These are phyloP conservation scores for Darevskia nairensis DNA, from an alignment of 2,797 vertebrate species.

Conservation along the genomic window DNA sequence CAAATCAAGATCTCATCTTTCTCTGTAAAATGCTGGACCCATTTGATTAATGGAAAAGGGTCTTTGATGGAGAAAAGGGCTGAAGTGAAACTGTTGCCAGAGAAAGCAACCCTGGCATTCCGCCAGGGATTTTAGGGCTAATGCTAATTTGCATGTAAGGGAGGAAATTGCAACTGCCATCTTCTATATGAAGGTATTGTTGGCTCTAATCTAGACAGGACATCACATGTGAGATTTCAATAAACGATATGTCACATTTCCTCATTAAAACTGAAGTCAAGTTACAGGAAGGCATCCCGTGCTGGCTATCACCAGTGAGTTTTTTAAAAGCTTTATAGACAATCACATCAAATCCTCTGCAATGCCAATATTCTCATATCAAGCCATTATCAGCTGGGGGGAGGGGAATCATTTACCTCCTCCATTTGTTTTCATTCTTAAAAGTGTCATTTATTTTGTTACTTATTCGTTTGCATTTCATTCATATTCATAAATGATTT, in stretches of 20 bases:
- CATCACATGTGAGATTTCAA: constrained; percentile 62
- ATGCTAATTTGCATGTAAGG: constrained; percentile 72
- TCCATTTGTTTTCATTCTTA: constrained; percentile 5
- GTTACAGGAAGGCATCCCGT: not conserved
- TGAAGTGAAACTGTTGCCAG: constrained; percentile 61
- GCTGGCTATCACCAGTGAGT: not conserved
- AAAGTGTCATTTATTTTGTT: not conserved
- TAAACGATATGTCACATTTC: constrained; percentile 63
- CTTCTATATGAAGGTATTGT: constrained; percentile 64
- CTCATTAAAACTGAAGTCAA: constrained; percentile 70
- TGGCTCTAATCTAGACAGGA: constrained; percentile 59
- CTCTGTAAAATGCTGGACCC: constrained; percentile 40
- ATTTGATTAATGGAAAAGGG: constrained; percentile 49
- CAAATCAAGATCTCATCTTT: constrained; percentile 28
- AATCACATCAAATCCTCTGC: not conserved
- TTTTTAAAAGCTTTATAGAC: not conserved
- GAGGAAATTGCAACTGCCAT: constrained; percentile 73
- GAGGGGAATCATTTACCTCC: not conserved
- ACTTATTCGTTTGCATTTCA: not conserved
- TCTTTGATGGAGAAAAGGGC: constrained; percentile 41
- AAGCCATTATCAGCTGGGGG: not conserved
- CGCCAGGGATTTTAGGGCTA: constrained; percentile 65
- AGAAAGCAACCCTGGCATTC: constrained; percentile 49
- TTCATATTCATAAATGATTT: not conserved
- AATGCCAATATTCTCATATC: not conserved